Conservation (phyloP, 2,797 vertebrate species). For the Manis crassicaudata region DNA sequence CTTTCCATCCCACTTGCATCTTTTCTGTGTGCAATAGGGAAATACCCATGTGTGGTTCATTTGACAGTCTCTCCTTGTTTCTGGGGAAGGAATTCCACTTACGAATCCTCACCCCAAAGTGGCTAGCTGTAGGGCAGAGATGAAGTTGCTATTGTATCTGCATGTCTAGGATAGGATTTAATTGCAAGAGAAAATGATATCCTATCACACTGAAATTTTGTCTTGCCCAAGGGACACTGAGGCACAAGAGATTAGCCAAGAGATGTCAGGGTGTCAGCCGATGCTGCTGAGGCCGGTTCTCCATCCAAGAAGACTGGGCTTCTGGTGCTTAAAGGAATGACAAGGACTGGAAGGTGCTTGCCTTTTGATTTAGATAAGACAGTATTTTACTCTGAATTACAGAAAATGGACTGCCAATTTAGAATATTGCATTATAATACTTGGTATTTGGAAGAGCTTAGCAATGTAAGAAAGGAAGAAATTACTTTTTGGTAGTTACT, state of each 20-base stretch:
- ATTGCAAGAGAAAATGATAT: constrained; percentile 71
- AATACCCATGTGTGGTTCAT: not conserved
- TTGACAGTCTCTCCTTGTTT: constrained; percentile 16
- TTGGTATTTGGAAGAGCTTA: constrained; percentile 27
- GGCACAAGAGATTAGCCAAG: constrained; percentile 63
- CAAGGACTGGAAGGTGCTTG: not conserved
- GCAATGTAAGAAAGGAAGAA: not conserved
- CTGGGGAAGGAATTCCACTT: constrained; percentile 26
- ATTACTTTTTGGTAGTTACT: constrained; percentile 30
- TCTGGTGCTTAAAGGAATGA: not conserved
- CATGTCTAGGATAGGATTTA: constrained; percentile 63
- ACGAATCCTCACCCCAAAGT: not conserved
- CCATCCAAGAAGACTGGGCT: not conserved
- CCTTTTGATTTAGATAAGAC: constrained; percentile 31
- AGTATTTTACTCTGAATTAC: not conserved
- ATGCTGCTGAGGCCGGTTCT: constrained; percentile 11
- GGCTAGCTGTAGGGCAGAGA: not conserved
- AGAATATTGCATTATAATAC: not conserved
- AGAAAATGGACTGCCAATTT: constrained; percentile 35
- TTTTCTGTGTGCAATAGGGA: not conserved
- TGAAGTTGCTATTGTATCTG: constrained; percentile 57
- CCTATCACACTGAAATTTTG: constrained; percentile 64
- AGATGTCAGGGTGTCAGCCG: constrained; percentile 29
- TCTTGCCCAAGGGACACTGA: constrained; percentile 69
- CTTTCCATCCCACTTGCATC: not conserved